Conservation (phyloP, 1,140 invertebrate species). For the Lycorma delicatula region DNA sequence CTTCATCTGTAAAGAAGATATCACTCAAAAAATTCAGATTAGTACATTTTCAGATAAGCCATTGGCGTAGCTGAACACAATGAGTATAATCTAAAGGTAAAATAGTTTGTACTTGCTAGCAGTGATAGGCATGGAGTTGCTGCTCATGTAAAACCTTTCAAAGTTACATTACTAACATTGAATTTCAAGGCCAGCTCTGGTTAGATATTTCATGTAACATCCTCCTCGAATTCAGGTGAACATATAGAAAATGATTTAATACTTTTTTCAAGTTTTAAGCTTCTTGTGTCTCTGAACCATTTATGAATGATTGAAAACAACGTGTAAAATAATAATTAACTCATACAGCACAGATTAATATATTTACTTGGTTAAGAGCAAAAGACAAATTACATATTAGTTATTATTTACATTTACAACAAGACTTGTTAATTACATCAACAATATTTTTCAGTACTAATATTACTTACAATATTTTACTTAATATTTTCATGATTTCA, state of each 20-base stretch:
- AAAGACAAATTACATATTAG: too few relatives aligned
- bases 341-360: too few relatives aligned
- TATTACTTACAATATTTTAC: too few relatives aligned
- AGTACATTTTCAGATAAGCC: background rate
- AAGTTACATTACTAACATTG: background rate
- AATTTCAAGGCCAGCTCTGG: background rate
- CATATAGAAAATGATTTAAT: background rate
- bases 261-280: background rate
- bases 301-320: background rate
- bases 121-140: background rate
- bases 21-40: background rate
- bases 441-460: too few relatives aligned
- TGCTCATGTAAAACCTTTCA: background rate
- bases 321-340: background rate
- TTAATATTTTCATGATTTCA: too few relatives aligned
- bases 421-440: too few relatives aligned
- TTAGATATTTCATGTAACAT: background rate
- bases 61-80: background rate
- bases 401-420: too few relatives aligned
- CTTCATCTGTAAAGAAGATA: background rate
- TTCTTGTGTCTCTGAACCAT: background rate
- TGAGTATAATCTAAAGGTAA: background rate
- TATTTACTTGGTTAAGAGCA: too few relatives aligned
- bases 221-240: background rate
- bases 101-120: background rate